Percentiles rank a stretch among this genome's conserved stretches.
Conservation (phyloP, 2,113 vertebrate genomes). For the Psettodes erumei region DNA sequence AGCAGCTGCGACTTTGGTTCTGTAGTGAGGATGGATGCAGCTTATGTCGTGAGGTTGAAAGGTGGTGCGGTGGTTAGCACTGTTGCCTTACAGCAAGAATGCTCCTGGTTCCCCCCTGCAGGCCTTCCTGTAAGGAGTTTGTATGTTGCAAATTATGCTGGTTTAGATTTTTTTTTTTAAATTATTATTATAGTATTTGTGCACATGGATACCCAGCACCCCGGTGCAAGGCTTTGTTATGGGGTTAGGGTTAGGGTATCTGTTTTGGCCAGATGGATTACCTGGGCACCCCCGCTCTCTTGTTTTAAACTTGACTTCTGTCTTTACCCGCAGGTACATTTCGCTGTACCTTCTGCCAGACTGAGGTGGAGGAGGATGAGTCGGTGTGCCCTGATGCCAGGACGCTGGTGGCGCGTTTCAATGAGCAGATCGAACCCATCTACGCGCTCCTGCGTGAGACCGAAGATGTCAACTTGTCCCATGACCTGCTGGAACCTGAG, state of each 20-base stretch:
- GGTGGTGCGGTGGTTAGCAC: no score
- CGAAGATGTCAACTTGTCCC: conserved; percentile 93
- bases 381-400: conserved; percentile 94
- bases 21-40: background rate
- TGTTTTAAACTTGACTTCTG: background rate
- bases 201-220: background rate
- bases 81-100: no score
- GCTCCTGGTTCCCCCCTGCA: no score
- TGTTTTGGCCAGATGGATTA: background rate
- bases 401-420: conserved; percentile 95
- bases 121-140: no score
- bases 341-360: conserved; percentile 96
- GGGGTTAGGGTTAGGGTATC: background rate
- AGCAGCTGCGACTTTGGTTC: no score
- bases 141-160: no score
- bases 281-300: background rate
- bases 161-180: no score
- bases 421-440: conserved; percentile 98
- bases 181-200: no score
- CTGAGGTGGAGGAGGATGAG: conserved; percentile 97
- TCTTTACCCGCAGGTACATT: conserved; percentile 86
- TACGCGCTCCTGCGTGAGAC: conserved; percentile 94
- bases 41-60: no score
- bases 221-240: background rate
- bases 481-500: conserved; percentile 95